Evolutionary conservation across 2,888 invertebrate genomes (phyloP).

Genomic region (Saturnia pavonia): DNA sequence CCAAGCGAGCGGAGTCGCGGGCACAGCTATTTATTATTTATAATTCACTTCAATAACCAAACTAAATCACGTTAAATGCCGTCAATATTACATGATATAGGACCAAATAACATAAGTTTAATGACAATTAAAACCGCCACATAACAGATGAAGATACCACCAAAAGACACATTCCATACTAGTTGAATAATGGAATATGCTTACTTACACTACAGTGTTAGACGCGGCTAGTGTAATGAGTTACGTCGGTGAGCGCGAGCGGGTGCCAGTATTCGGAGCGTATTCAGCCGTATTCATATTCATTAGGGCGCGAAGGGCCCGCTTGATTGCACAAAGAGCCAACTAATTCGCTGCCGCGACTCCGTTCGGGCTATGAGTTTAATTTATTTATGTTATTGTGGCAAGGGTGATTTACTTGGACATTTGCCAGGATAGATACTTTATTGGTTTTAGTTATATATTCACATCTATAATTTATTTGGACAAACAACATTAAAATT

Average conservation of each 20-base stretch:
- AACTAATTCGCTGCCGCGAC: constrained; percentile 75
- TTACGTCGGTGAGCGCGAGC: constrained; percentile 56
- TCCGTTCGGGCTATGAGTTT: constrained; percentile 57
- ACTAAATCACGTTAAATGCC: no score
- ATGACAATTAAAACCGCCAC: no score
- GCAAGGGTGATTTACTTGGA: constrained; percentile 34
- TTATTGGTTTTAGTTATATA: neutral
- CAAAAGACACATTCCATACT: no score
- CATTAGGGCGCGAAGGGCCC: constrained; percentile 76
- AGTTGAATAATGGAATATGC: neutral
- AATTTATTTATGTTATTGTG: constrained; percentile 65
- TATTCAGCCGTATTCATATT: constrained; percentile 77
- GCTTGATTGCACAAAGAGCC: constrained; percentile 82
- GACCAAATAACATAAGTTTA: no score
- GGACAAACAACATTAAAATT: no score
- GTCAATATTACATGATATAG: no score
- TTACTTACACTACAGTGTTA: constrained; percentile 46
- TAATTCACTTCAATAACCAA: no score
- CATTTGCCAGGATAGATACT: neutral
- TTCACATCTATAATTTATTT: neutral
- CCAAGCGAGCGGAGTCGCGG: no score
- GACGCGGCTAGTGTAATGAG: constrained; percentile 52
- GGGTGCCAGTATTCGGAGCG: constrained; percentile 56
- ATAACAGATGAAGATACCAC: no score
- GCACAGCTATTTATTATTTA: no score